These are phyloP conservation scores for Naso thynnoides DNA, from an alignment of 2,797 vertebrate genomes.

Conservation along the genomic window DNA sequence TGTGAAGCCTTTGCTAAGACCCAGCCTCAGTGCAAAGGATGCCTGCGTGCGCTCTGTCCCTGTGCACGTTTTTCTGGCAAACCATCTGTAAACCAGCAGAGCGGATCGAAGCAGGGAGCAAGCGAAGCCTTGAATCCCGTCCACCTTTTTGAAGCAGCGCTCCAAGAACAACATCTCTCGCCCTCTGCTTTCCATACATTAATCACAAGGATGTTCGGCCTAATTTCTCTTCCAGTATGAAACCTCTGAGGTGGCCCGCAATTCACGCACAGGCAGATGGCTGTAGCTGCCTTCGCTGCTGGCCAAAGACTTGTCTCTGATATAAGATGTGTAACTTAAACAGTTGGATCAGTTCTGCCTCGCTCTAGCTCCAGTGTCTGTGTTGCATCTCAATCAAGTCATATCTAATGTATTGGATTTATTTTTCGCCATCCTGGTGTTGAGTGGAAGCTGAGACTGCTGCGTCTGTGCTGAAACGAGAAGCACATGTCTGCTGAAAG, in stretches of 20 bases:
- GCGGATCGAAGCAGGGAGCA: constrained; percentile 30
- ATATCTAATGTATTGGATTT: constrained; percentile 42
- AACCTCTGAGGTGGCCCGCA: constrained; percentile 49
- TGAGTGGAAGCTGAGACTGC: constrained; percentile 15
- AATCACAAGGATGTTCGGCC: constrained; percentile 65
- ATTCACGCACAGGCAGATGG: constrained; percentile 18
- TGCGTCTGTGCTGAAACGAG: constrained; percentile 39
- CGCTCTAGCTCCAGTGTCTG: constrained; percentile 46
- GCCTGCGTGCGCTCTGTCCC: not conserved
- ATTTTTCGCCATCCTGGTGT: constrained; percentile 34
- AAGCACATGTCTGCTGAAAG: constrained; percentile 45
- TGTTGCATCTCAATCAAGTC: constrained; percentile 56
- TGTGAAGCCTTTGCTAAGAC: too few species aligned
- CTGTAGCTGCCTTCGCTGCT: constrained; percentile 2
- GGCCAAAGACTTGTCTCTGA: constrained; percentile 56
- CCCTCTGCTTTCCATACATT: constrained; percentile 69
- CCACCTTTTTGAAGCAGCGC: constrained; percentile 60
- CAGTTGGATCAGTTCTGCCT: constrained; percentile 44
- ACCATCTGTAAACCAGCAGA: constrained; percentile 26
- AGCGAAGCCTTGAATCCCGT: constrained; percentile 56
- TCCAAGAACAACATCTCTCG: constrained; percentile 72
- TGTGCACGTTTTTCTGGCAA: constrained; percentile 32
- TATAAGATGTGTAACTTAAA: constrained; percentile 54
- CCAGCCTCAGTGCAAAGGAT: not conserved
- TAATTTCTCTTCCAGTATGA: constrained; percentile 62